Percentiles rank a stretch among this genome's conserved stretches.
These are phyloP conservation scores for Dermolepida albohirtum DNA, from an alignment of 2,888 invertebrate genomes.

Conservation along the genomic window DNA sequence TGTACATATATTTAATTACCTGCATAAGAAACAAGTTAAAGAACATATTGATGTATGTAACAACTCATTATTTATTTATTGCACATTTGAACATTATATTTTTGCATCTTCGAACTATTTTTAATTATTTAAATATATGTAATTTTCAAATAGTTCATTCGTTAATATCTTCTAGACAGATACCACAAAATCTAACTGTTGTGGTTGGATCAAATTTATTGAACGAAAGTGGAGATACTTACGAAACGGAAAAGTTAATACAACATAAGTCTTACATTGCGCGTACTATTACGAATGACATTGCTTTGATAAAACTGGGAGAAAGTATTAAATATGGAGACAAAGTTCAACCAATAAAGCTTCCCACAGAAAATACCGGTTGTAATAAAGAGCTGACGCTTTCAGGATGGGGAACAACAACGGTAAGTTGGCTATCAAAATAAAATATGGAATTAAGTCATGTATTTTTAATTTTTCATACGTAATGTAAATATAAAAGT, in stretches of 20 bases:
- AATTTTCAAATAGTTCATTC: no score
- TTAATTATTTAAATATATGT: no score
- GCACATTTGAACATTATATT: no score
- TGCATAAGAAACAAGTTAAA: no score
- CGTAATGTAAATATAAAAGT: no score
- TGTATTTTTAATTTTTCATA: no score
- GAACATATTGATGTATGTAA: no score
- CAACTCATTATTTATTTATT: no score
- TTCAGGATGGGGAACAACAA: conserved; percentile 48
- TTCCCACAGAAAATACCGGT: conserved; percentile 58
- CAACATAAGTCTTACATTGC: conserved; percentile 45
- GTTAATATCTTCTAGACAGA: conserved; percentile 40
- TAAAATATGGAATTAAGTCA: no score
- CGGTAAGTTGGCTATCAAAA: conserved; percentile 38
- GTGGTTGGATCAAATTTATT: conserved; percentile 58
- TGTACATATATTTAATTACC: no score
- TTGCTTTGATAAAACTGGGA: conserved; percentile 48
- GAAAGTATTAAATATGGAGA: conserved; percentile 41
- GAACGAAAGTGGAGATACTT: conserved; percentile 55
- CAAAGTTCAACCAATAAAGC: conserved; percentile 51
- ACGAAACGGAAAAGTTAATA: conserved; percentile 53
- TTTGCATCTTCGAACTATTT: no score
- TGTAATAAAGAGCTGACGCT: conserved; percentile 55
- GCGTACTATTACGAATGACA: conserved; percentile 45
- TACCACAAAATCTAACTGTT: conserved; percentile 55